Percentiles rank a stretch among this genome's conserved stretches.
Conservation (phyloP, 2,888 invertebrate genomes). For the Conops quadrifasciatus region DNA sequence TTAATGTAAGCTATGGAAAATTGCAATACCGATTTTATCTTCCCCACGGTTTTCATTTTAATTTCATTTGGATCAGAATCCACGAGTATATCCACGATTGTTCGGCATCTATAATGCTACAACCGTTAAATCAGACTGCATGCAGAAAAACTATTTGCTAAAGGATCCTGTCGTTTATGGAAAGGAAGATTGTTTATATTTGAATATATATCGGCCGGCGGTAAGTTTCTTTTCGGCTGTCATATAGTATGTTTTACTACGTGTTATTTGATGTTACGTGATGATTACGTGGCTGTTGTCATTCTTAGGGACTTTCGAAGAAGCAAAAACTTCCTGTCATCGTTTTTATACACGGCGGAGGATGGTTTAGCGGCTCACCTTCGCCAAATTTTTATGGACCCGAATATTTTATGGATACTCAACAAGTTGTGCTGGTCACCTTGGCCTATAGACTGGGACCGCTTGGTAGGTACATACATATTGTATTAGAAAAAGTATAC, state of each 20-base stretch:
- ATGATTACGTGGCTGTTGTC: not conserved
- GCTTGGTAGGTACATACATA: slow-evolving; percentile 57
- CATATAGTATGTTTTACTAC: too few species aligned
- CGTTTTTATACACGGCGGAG: slow-evolving; percentile 69
- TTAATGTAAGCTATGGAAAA: slow-evolving; percentile 62
- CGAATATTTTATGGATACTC: slow-evolving; percentile 67
- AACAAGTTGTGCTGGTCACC: slow-evolving; percentile 66
- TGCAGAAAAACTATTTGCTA: slow-evolving; percentile 67
- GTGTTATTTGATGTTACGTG: not conserved
- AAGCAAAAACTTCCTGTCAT: slow-evolving; percentile 63
- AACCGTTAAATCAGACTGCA: slow-evolving; percentile 61
- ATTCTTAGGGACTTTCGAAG: not conserved
- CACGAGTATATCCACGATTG: slow-evolving; percentile 53
- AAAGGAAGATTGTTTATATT: slow-evolving; percentile 67
- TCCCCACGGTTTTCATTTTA: too few species aligned
- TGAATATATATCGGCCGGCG: slow-evolving; percentile 67
- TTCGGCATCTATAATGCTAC: slow-evolving; percentile 56
- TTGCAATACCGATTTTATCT: too few species aligned
- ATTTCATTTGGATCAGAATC: slow-evolving; percentile 52
- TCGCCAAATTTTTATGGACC: slow-evolving; percentile 65
- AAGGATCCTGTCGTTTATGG: slow-evolving; percentile 61
- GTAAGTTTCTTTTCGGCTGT: too few species aligned
- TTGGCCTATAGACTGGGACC: slow-evolving; percentile 66
- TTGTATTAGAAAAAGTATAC: too few species aligned
- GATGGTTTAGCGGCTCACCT: slow-evolving; percentile 66